These are phyloP conservation scores for Nansenia antarctica DNA, from an alignment of 2,113 vertebrate species.

Conservation along the genomic window DNA sequence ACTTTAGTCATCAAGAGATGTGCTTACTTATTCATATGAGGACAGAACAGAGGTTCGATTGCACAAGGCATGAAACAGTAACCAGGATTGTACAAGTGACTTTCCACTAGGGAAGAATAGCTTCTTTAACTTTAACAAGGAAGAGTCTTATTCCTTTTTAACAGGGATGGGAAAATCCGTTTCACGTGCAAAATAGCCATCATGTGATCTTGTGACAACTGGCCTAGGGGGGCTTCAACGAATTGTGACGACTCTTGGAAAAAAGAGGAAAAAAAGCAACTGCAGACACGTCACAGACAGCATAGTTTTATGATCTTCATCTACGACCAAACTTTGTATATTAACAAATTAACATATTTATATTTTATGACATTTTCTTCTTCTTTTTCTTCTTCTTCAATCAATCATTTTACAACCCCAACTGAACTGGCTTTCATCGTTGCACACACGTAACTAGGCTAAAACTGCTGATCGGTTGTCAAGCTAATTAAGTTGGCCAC, in stretches of 20 bases:
- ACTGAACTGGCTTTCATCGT: too few relatives aligned
- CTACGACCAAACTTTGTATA: neutral
- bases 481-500: too few relatives aligned
- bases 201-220: constrained; percentile 63
- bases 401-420: too few relatives aligned
- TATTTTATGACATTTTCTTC: neutral
- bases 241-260: neutral
- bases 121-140: constrained; percentile 32
- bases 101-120: constrained; percentile 18
- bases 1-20: neutral
- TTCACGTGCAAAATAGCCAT: constrained; percentile 12
- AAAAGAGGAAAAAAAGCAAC: too few relatives aligned
- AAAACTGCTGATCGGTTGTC: too few relatives aligned
- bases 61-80: constrained; percentile 15
- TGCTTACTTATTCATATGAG: neutral
- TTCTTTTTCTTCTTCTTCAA: too few relatives aligned
- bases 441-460: too few relatives aligned
- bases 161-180: constrained; percentile 24
- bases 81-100: constrained; percentile 11
- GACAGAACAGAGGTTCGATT: neutral
- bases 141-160: constrained; percentile 23
- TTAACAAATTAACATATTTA: neutral
- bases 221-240: neutral
- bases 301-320: too few relatives aligned
- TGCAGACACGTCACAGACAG: too few relatives aligned